These are phyloP conservation scores for Corythornis leucogaster DNA, from an alignment of 2,797 vertebrate species.

Conservation along the genomic window DNA sequence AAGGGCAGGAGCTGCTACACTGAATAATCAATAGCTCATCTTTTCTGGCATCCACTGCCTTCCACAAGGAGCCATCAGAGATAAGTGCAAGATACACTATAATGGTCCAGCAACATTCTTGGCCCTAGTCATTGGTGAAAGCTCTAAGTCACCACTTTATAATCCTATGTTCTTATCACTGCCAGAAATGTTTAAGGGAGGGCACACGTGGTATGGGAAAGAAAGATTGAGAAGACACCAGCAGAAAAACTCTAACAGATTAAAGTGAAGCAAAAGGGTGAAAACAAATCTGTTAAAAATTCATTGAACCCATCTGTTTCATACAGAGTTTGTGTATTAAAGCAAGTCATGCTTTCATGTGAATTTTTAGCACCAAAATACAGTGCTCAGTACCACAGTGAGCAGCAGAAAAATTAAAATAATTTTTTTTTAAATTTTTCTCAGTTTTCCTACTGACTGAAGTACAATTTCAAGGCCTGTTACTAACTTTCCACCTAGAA, in stretches of 20 bases:
- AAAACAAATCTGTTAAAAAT: neutral
- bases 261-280: neutral
- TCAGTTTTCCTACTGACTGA: neutral
- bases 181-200: neutral
- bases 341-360: neutral
- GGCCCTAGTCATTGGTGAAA: neutral
- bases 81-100: neutral
- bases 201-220: neutral
- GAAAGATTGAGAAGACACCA: neutral
- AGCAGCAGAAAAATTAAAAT: neutral
- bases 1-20: rapidly evolving
- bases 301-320: neutral
- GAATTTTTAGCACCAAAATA: neutral
- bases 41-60: neutral
- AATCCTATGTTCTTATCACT: neutral
- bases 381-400: neutral
- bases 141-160: neutral
- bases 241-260: neutral
- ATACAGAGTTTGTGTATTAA: neutral
- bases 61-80: neutral
- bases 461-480: neutral
- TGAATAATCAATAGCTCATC: neutral
- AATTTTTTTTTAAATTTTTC: neutral
- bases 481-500: neutral
- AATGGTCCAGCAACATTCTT: neutral